Base-by-base conservation (phyloP, 2,888 invertebrate species). In the Anticlea derivata region DNA sequence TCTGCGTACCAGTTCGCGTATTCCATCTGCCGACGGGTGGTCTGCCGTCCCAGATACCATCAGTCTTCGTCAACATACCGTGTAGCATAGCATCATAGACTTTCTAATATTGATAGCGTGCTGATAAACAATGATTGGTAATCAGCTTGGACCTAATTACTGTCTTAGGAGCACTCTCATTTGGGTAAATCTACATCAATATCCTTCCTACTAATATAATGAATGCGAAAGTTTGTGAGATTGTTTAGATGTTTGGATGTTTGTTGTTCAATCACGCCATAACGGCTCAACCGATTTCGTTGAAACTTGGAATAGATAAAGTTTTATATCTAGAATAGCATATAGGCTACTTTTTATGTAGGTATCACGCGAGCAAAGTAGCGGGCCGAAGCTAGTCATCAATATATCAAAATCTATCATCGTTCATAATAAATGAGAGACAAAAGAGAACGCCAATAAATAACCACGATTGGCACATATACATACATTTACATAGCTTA, bases 61-160 rank as follows among this genome's bases (percentile, higher is more conserved):
- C 55, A 40, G 26, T 51, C 55, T 56, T 59, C 58, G 50, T 50
- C 50, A 51, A 33, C 46, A 35, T 10, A 17, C 44, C 12, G 29
- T 38, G 44, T 58, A 51, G 38, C 35, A 55, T 58, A 51, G 38
- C 35, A 55, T 37, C 57, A 45, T 40, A 10, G 49, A 54, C 61
- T 62, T 62, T 62, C 61, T 58, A 60, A 61, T 55, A 60, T 55
- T 55, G 48, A 61, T 56, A 56, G 54, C 48, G 38, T 23, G 60
- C 31, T 38, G 34, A 43, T 49, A 50, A 47, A 60, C 41, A 52
- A 54, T 49, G 35, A 24, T 43, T 29, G 1, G 10, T 46, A 46
- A 43, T 47, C 52, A 34, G 48, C 52, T 46, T 27, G 50, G 33
- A 35, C 12, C 24, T 26, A 17, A 17, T 17, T 17, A 17, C 17